Evolutionary conservation across 1,140 invertebrate genomes (phyloP), one percentile per base, ranked within the genome.

Genomic region (Cotesia glomerata): DNA sequence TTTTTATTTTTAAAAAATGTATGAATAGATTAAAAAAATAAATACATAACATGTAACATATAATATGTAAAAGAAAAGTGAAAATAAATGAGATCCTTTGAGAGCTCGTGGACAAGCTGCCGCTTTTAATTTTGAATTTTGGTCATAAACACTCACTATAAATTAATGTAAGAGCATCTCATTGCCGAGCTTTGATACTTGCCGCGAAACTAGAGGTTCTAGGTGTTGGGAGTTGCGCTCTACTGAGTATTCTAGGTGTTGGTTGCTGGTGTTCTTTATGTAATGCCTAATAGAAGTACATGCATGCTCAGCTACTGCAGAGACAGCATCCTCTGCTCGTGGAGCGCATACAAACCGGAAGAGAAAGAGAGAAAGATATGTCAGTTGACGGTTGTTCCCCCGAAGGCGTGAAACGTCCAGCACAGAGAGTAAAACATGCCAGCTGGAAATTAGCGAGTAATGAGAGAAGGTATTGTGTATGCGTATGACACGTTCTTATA

Each of bases 381-480:
- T 14, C 14, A 36, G 34, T 16, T 36, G 13, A 14, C 45, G 62
- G 32, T 18, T 14, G 49, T 45, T 26, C 9, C 14, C 14, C 56
- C 9, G 26, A 26, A 58, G 56, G 56, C 56, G 56, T 58, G 18
- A 58, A 58, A 58, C 56, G 56, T 58, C 56, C 54, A 51, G 35
- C 51, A 68, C 34, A 68, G 54, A 67, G 39, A 36, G 39, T 34
- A 52, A 52, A 66, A 51, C 51, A 68, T 68, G 51, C 51, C 65
- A 68, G 65, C 65, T 68, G 65, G 65, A 51, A 68, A 68, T 68
- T 68, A 68, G 54, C 51, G 51, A 68, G 26, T 68, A 68, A 68
- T 68, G 51, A 68, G 65, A 35, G 65, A 54, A 32, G 18, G 54
- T 54, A 35, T 68, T 54, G 51, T 54, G 61, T 36, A 35, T 35